phyloP scores from a whole-genome alignment of 2,113 vertebrate genomes.

The Lichenostomus cassidix region DNA sequence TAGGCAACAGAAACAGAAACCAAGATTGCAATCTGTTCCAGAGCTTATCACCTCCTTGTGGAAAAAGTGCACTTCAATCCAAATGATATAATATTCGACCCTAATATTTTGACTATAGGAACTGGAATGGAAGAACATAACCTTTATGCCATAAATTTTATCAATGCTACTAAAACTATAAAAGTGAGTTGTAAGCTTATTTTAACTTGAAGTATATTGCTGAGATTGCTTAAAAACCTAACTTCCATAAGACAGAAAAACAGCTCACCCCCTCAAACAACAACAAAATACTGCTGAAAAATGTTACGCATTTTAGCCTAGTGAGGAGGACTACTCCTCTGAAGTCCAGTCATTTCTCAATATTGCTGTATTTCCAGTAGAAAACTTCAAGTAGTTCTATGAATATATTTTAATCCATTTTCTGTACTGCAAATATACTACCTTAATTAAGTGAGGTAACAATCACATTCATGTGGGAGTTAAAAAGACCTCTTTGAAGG shows the following conservation, averaged over 20 bases:
- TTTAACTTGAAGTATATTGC: not conserved
- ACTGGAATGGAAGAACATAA: slow-evolving; percentile 98
- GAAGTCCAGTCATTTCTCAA: not conserved
- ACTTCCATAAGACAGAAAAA: not conserved
- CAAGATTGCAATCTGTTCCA: slow-evolving; percentile 88
- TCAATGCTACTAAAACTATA: slow-evolving; percentile 85
- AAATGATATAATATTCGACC: slow-evolving; percentile 97
- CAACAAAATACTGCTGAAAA: not conserved
- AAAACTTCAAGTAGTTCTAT: not conserved
- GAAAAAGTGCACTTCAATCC: slow-evolving; percentile 84
- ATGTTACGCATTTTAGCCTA: not conserved
- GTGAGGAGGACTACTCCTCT: not conserved
- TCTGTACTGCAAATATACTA: not conserved
- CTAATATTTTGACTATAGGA: slow-evolving; percentile 96
- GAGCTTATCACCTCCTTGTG: slow-evolving; percentile 88
- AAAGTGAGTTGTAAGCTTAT: slow-evolving; percentile 80
- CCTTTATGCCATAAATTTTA: slow-evolving; percentile 89
- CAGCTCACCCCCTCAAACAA: accelerated
- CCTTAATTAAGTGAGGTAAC: not conserved
- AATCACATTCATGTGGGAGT: not conserved
- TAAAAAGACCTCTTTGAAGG: not conserved
- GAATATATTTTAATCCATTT: not conserved
- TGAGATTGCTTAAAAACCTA: not conserved
- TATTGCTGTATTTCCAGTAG: not conserved
- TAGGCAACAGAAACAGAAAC: slow-evolving; percentile 89